These are phyloP conservation scores for Cataglyphis livida DNA, from an alignment of 2,888 invertebrate species.

Conservation along the genomic window DNA sequence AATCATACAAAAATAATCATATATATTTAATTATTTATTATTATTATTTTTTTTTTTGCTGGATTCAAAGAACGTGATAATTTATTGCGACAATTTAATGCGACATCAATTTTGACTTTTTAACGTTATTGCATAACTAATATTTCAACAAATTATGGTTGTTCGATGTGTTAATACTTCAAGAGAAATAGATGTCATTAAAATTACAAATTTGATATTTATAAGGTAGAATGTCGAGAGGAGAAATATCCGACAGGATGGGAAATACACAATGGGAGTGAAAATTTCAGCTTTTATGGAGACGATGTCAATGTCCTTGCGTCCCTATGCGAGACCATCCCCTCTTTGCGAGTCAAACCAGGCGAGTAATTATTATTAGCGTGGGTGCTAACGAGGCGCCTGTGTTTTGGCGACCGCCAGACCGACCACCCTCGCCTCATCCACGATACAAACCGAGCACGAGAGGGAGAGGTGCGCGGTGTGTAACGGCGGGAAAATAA, in stretches of 20 bases:
- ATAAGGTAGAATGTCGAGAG: background rate
- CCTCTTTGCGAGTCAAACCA: slow-evolving; percentile 56
- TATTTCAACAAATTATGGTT: background rate
- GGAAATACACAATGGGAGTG: slow-evolving; percentile 12
- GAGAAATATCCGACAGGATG: slow-evolving; percentile 17
- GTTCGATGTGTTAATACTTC: background rate
- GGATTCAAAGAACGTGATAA: background rate
- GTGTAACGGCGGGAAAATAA: slow-evolving; percentile 58
- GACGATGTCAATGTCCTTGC: slow-evolving; percentile 40
- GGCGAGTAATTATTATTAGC: slow-evolving; percentile 68
- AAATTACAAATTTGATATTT: slow-evolving; percentile 34
- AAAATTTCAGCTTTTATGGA: slow-evolving; percentile 47
- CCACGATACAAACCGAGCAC: slow-evolving; percentile 57
- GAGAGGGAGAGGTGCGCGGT: slow-evolving; percentile 7
- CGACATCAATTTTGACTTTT: background rate
- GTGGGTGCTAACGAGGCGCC: slow-evolving; percentile 60
- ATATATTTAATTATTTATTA: background rate
- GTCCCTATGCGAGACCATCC: slow-evolving; percentile 23
- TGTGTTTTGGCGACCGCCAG: slow-evolving; percentile 59
- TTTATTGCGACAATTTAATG: background rate
- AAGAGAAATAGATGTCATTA: slow-evolving; percentile 12
- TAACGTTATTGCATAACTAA: background rate
- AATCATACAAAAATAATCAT: background rate
- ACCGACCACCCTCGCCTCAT: slow-evolving; percentile 55
- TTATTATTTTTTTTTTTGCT: background rate